Base-by-base conservation (phyloP, 64 coral and sea anemone genomes). In the Pachyseris speciosa region DNA sequence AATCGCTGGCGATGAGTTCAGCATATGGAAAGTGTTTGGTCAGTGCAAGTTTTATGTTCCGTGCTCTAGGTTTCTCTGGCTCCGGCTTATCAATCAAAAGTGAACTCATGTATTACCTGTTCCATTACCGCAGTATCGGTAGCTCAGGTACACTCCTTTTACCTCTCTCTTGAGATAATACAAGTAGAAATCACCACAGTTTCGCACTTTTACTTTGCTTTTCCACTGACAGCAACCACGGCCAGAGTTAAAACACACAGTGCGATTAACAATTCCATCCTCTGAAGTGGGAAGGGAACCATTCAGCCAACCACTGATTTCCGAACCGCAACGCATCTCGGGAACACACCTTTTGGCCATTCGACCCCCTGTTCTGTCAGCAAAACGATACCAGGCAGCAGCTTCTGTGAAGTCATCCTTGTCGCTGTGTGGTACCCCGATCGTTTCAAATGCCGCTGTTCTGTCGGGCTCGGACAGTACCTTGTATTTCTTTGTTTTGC, bases 41-140 rank as follows among this genome's bases (percentile, higher is more conserved):
- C n/a, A n/a, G n/a, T n/a, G n/a, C n/a, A n/a, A n/a, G n/a, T n/a
- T n/a, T n/a, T n/a, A n/a, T n/a, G n/a, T n/a, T n/a, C n/a, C n/a
- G n/a, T n/a, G n/a, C n/a, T 55, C 51, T 55, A 55, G 51, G 51
- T 55, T n/a, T n/a, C 51, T 55, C 51, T 55, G 51, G 15, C 45
- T 27, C 8, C 20, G n/a, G n/a, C n/a, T n/a, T n/a, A n/a, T n/a
- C n/a, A n/a, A n/a, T n/a, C n/a, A n/a, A 57, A 20, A 57, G 13
- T 22, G 8, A 57, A 57, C 52, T 57, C 22, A 20, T 9, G 15
- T 20, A 33, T 75, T 51, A 75, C 72, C 72, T 75, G 48, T 25
- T 47, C 44, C 44, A 34, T 75, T 75, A 16, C 72, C 72, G 7
- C 72, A 75, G 43, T 75, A 75, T 13, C 72, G 72, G n/a, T 49